These are phyloP conservation scores for Vicugna pacos DNA, from an alignment of 2,113 vertebrate species.

Conservation along the genomic window DNA sequence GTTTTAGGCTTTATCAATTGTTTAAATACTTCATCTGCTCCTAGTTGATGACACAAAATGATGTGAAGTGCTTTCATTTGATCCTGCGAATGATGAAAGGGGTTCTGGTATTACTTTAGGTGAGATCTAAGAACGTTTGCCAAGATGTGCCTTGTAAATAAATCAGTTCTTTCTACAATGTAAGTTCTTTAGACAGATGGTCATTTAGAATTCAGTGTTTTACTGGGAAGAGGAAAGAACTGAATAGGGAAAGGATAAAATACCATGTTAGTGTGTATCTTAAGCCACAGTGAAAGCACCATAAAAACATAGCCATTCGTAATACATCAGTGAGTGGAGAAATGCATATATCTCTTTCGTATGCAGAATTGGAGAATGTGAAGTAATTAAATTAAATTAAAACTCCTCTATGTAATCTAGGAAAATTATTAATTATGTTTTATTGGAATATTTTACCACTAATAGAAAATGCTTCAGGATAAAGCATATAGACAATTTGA, in stretches of 20 bases:
- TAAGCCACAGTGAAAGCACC: background rate
- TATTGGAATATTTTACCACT: background rate
- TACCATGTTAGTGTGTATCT: background rate
- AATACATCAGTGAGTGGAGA: background rate
- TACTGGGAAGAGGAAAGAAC: constrained; percentile 52
- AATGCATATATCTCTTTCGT: fast-evolving
- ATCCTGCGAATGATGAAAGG: constrained; percentile 86
- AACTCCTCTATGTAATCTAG: background rate
- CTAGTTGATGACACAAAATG: constrained; percentile 76
- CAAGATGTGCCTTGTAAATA: constrained; percentile 84
- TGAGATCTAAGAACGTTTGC: constrained; percentile 82
- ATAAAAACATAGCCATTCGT: background rate
- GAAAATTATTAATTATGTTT: background rate
- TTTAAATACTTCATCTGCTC: constrained; percentile 85
- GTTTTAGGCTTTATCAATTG: constrained; percentile 53
- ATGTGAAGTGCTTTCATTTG: constrained; percentile 83
- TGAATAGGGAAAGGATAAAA: constrained; percentile 31
- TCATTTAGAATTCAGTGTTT: constrained; percentile 82
- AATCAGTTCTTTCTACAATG: constrained; percentile 76
- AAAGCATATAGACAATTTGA: background rate
- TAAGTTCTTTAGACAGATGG: constrained; percentile 80
- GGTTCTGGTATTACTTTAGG: constrained; percentile 77
- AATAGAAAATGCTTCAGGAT: constrained; percentile 12
- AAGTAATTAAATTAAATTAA: background rate
- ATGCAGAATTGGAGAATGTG: background rate